These are phyloP conservation scores for Toxotes jaculatrix DNA, from an alignment of 2,113 vertebrate species.

Conservation along the genomic window DNA sequence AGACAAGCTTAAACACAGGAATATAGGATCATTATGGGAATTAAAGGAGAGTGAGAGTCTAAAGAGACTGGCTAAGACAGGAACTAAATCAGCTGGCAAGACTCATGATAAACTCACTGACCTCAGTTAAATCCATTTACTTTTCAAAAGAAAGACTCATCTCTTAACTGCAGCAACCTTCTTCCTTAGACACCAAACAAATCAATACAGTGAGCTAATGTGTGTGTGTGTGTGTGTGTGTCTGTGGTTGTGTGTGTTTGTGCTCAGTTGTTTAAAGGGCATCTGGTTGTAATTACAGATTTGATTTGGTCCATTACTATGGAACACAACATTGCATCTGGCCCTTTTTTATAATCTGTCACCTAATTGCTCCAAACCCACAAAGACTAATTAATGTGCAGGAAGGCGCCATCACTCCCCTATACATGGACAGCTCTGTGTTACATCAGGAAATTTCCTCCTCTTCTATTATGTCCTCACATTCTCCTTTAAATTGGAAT, in stretches of 20 bases:
- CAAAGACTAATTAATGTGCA: slow-evolving; percentile 57
- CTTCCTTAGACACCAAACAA: slow-evolving; percentile 17
- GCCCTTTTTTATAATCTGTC: slow-evolving; percentile 58
- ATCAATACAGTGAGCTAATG: slow-evolving; percentile 1
- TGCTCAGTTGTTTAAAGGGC: slow-evolving; percentile 25
- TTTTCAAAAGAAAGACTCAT: slow-evolving; percentile 5
- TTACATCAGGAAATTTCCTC: slow-evolving; percentile 21
- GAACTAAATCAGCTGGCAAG: slow-evolving; percentile 1
- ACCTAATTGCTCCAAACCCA: slow-evolving; percentile 57
- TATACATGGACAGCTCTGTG: not conserved
- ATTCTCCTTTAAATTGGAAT: not conserved
- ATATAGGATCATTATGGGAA: slow-evolving; percentile 1
- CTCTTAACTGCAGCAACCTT: not conserved
- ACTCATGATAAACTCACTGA: slow-evolving; percentile 20
- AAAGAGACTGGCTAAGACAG: not conserved
- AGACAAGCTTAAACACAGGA: not conserved
- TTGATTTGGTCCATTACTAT: slow-evolving; percentile 63
- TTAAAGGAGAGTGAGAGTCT: slow-evolving; percentile 11
- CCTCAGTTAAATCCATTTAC: not conserved
- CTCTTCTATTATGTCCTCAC: not conserved
- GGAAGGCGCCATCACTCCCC: slow-evolving; percentile 50
- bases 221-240: slow-evolving; percentile 16
- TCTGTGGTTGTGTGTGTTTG: slow-evolving; percentile 40
- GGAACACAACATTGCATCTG: slow-evolving; percentile 46
- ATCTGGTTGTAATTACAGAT: slow-evolving; percentile 67